Base-by-base conservation (phyloP, 2,797 vertebrate species). In the Lithobates pipiens region DNA sequence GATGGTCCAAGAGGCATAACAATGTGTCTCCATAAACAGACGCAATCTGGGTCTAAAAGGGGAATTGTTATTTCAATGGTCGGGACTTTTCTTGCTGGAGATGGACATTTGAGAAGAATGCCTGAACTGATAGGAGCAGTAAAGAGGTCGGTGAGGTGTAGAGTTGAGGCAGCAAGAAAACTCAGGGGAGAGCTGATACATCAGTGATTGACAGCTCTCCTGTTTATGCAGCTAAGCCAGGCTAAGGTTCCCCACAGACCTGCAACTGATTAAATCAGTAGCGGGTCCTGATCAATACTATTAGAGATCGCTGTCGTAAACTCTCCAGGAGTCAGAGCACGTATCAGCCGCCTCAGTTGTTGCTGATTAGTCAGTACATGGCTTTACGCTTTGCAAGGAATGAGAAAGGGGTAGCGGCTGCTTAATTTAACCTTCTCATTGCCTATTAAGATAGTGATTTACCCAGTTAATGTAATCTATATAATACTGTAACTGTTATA, bases 281-380 rank as follows among this genome's bases (percentile, higher is more conserved):
- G 81, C 85, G 65, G 80, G 70, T 74, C 50, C 68, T 57, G 85
- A 87, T 87, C 85, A 87, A 83, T 87, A 87, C 80, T 87, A 87
- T 87, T 83, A 79, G 85, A 87, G 77, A 87, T 87, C 42, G 77
- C 65, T 57, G 85, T 77, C 80, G 80, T 77, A 72, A 82, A 65
- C 79, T 77, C 80, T 82, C 76, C 68, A 54, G 76, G 76, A 86
- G 85, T 86, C 85, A 83, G 46, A 69, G 74, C 80, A 87, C 76
- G 85, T 87, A 77, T 16, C 69, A 74, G 29, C 70, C 39, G 69
- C 39, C 80, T 77, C 34, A 34, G 46, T 77, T 79, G 76, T 83
- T 75, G 61, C 81, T 83, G 85, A 78, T 83, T 87, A 87, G 85
- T 74, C 85, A 77, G 39, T 75, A 75, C 54, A 72, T 68, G 57